Base-by-base conservation (phyloP, 2,888 invertebrate genomes). In the Silvanus unidentatus region DNA sequence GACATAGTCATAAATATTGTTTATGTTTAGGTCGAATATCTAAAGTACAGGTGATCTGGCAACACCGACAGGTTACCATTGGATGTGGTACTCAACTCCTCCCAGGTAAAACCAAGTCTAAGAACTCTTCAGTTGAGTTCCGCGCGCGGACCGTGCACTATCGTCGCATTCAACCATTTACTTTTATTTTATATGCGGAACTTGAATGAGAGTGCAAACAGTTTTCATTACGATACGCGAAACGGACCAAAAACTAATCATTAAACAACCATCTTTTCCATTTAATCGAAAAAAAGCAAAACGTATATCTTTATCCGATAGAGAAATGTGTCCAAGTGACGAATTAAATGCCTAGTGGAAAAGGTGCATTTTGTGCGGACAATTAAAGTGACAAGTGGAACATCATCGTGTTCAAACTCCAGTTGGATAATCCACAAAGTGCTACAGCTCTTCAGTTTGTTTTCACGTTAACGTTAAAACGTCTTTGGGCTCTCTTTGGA, bases 1-100 rank as follows among this genome's bases (percentile, higher is more conserved):
- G 72, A 71, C 71, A 68, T 60, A 64, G 63, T 68, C 70, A 70
- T 72, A 71, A 72, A 71, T 72, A 71, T 70, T 70, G 70, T 71
- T 71, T 71, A 71, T 70, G 70, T 70, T 70, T 65, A 63, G 65
- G 57, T 59, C 55, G 59, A 57, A 60, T 57, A 60, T 60, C 60
- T 60, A 58, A 61, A 57, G 57, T 53, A 54, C 64, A 64, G 64
- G 63, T 63, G 63, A 68, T 57, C 59, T 65, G 70, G 70, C 69
- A 70, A 70, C 69, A 60, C 60, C 58, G 69, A 56, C 60, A 61
- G 61, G 62, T 63, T 62, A 64, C 66, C 62, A 64, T 65, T 65
- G 64, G 63, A 52, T 58, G 54, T 50, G 56, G 57, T 51, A 53
- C 53, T 48, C 59, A 67, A 67, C 68, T 67, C 66, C 66, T 68